phyloP scores from a whole-genome alignment of 1,140 invertebrate species.

The Diploscapter pachys region DNA sequence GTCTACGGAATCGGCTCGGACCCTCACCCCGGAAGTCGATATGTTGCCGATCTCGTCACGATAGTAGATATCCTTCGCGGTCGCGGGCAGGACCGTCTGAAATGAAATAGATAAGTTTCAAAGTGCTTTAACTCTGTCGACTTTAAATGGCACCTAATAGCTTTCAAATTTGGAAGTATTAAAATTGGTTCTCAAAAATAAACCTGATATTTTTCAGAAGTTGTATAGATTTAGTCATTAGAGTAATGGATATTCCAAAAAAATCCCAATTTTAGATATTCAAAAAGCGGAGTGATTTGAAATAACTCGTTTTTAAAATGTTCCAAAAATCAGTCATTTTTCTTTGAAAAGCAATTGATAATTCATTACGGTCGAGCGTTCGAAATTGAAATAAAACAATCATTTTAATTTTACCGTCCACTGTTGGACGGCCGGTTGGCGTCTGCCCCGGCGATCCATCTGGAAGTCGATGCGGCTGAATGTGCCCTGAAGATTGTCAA shows the following conservation, averaged over 20 bases:
- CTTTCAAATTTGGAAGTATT: constrained; percentile 20
- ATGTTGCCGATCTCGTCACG: constrained; percentile 98
- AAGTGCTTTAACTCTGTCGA: neutral
- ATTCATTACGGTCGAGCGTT: too few species aligned
- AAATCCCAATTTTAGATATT: too few species aligned
- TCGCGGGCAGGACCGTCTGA: constrained; percentile 80
- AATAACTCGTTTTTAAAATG: too few species aligned
- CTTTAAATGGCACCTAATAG: neutral
- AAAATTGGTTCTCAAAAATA: constrained; percentile 22
- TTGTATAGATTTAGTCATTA: neutral
- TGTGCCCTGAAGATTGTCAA: constrained; percentile 27
- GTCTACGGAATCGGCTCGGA: constrained; percentile 78
- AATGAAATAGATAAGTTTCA: constrained; percentile 32
- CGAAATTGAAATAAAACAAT: too few species aligned
- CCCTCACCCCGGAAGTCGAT: constrained; percentile 86
- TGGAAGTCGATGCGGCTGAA: constrained; percentile 58
- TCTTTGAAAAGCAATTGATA: too few species aligned
- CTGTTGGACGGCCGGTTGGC: constrained; percentile 47
- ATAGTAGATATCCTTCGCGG: constrained; percentile 86
- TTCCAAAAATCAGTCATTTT: too few species aligned
- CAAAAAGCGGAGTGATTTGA: too few species aligned
- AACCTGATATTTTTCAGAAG: constrained; percentile 6
- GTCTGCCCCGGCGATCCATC: constrained; percentile 48
- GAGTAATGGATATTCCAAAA: neutral
- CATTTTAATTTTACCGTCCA: constrained; percentile 40